Base-by-base conservation (phyloP, 2,113 vertebrate species). In the Naja naja region DNA sequence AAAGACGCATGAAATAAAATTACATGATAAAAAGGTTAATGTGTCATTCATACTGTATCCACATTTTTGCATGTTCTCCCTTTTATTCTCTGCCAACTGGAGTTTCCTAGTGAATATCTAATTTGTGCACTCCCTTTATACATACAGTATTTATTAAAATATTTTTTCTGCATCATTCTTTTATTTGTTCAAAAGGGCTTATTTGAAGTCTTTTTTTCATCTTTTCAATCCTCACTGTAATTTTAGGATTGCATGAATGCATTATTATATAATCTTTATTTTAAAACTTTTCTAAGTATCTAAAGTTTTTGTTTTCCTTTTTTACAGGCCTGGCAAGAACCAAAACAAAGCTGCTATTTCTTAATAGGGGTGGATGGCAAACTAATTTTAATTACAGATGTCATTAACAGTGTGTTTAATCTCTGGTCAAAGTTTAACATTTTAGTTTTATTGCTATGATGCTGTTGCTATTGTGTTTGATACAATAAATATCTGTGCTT, bases 361-460 rank as follows among this genome's bases (percentile, higher is more conserved):
- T 81, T 53, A 58, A 91, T 43, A 39, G 58, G 3, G 74, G 74
- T 55, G 91, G 58, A n/a, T 43, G 43, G 89, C 47, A 22, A 81
- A 20, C 4, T 45, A 69, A 89, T 49, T 93, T 91, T 18, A 85
- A 43, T 88, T 74, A 89, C 52, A 23, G 23, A 0, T 56, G 0
- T 93, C 0, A 0, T 16, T 92, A 18, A 1, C 87, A 87, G 64
- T 94, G 88, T 11, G 0, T 85, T 43, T 45, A 89, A 23, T 7
- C 27, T 23, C 55, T 47, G 43, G 88, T 4, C 23, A 55, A 89
- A 45, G 43, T 25, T 69, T 39, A 53, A 53, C 9, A 0, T 56
- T 58, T 14, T 1, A 45, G 20, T 23, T 45, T 87, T 60, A 91
- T 95, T 97, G 95, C 93, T 43, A 95, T 87, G 94, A 96, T 87